phyloP scores from a whole-genome alignment of 2,888 invertebrate genomes.

The Latheticus oryzae region DNA sequence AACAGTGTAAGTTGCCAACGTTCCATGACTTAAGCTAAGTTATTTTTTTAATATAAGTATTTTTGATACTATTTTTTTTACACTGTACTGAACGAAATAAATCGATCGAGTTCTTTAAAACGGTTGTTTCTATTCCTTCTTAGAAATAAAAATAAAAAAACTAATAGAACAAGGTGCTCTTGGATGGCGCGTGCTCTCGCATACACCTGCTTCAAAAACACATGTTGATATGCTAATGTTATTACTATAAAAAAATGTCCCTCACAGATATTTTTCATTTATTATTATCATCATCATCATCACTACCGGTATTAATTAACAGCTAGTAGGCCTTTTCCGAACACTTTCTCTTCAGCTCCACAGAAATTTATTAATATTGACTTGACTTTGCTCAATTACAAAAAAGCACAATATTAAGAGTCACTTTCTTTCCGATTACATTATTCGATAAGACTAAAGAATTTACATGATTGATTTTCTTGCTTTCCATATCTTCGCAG shows the following conservation, averaged over 20 bases:
- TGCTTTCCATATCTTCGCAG: too few species aligned
- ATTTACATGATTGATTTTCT: too few species aligned
- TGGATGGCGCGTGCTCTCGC: slow-evolving; percentile 57
- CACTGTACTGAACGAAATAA: slow-evolving; percentile 38
- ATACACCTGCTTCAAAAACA: slow-evolving; percentile 56
- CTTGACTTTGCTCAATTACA: too few species aligned
- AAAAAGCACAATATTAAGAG: too few species aligned
- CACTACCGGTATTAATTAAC: slow-evolving; percentile 32
- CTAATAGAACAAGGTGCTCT: slow-evolving; percentile 57
- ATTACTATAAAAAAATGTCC: slow-evolving; percentile 43
- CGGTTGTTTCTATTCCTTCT: slow-evolving; percentile 1
- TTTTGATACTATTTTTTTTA: slow-evolving; percentile 42
- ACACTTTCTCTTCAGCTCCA: slow-evolving; percentile 35
- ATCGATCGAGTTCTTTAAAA: slow-evolving; percentile 30
- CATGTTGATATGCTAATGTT: slow-evolving; percentile 62
- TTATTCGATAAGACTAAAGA: too few species aligned
- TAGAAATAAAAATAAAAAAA: slow-evolving; percentile 44
- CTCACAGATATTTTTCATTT: slow-evolving; percentile 23
- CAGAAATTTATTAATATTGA: slow-evolving; percentile 30
- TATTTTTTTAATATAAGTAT: slow-evolving; percentile 40
- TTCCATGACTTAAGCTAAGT: slow-evolving; percentile 45
- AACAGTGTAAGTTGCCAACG: slow-evolving; percentile 27
- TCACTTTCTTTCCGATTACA: too few species aligned
- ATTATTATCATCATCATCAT: slow-evolving; percentile 33
- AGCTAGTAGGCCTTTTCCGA: slow-evolving; percentile 1